Percentiles rank a stretch among this genome's conserved stretches.
These are phyloP conservation scores for Sylvilagus bachmani DNA, from an alignment of 2,113 vertebrate species.

Conservation along the genomic window DNA sequence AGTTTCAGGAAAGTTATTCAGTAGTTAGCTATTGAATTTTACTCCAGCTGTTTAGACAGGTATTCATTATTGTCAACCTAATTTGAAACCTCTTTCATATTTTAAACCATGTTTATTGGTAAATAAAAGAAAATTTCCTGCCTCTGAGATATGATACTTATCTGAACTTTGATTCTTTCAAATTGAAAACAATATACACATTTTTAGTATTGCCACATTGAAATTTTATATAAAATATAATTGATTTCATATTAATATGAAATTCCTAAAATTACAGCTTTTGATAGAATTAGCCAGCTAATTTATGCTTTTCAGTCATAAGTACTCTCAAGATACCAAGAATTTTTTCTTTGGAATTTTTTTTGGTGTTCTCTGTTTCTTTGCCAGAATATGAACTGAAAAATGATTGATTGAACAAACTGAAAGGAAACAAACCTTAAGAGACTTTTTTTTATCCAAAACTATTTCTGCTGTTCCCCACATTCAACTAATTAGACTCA, in stretches of 20 bases:
- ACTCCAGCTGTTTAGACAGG: background rate
- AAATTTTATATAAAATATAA: slow-evolving; percentile 18
- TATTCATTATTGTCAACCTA: background rate
- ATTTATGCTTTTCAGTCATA: slow-evolving; percentile 66
- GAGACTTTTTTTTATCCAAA: background rate
- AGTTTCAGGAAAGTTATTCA: slow-evolving; percentile 58
- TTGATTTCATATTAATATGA: background rate
- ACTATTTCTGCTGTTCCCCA: background rate
- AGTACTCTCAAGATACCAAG: slow-evolving; percentile 74
- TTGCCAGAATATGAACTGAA: background rate
- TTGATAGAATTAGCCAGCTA: slow-evolving; percentile 70
- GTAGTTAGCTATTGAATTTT: slow-evolving; percentile 36
- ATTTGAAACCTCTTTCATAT: slow-evolving; percentile 55
- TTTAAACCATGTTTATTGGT: background rate
- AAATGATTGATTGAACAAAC: background rate
- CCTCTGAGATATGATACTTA: background rate
- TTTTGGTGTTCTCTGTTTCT: background rate
- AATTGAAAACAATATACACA: slow-evolving; percentile 59
- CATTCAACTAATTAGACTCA: background rate
- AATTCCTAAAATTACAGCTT: slow-evolving; percentile 64
- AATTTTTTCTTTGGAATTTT: slow-evolving; percentile 60
- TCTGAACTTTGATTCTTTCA: background rate
- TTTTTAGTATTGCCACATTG: slow-evolving; percentile 77
- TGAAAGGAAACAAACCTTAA: background rate
- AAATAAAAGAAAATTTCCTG: slow-evolving; percentile 36